Evolutionary conservation across 2,113 vertebrate species (phyloP).

Genomic region (Danio rerio): GRCz12tu NC_133181.1:25847001-25847500

Average conservation of each 20-base stretch:
- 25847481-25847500: background rate
- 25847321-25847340: conserved; percentile 14
- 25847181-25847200: conserved; percentile 24
- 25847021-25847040: conserved; percentile 15
- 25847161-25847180: conserved; percentile 21
- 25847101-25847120: conserved; percentile 27
- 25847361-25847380: conserved; percentile 52
- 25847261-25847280: conserved; percentile 33
- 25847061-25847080: conserved; percentile 20
- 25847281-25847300: conserved; percentile 37
- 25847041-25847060: conserved; percentile 15
- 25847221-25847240: conserved; percentile 34
- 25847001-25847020: background rate
- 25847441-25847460: conserved; percentile 46
- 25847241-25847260: conserved; percentile 26
- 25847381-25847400: conserved; percentile 57
- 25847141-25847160: conserved; percentile 27
- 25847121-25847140: conserved; percentile 29
- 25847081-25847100: conserved; percentile 3
- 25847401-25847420: conserved; percentile 44
- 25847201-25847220: conserved; percentile 34
- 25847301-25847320: conserved; percentile 60
- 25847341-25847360: conserved; percentile 21
- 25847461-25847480: conserved; percentile 33
- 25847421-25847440: conserved; percentile 31